These are phyloP conservation scores for Bradypodion pumilum DNA, from an alignment of 2,797 vertebrate species.

Conservation along the genomic window DNA sequence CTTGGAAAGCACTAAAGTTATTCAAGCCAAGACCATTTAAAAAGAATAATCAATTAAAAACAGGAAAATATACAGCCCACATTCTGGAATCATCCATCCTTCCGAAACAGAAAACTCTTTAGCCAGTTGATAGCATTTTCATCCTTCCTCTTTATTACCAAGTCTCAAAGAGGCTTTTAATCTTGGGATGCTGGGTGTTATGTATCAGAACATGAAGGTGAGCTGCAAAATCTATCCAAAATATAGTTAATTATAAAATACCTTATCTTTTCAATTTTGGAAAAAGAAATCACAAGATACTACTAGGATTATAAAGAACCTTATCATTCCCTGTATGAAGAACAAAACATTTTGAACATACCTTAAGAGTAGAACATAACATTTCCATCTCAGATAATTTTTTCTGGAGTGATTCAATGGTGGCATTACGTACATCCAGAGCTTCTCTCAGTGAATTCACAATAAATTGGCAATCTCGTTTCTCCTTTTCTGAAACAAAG, in stretches of 20 bases:
- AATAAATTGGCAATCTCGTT: conserved; percentile 81
- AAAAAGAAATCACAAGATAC: not conserved
- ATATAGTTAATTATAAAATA: not conserved
- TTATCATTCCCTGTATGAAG: not conserved
- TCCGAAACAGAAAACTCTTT: not conserved
- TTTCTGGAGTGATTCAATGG: conserved; percentile 83
- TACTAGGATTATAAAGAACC: not conserved
- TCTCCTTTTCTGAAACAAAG: conserved; percentile 83
- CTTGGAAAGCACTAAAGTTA: not conserved
- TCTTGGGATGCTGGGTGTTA: not conserved
- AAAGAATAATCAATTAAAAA: not conserved
- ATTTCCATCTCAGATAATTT: conserved; percentile 85
- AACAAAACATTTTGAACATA: conserved; percentile 60
- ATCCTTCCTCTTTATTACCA: not conserved
- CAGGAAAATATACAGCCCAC: not conserved
- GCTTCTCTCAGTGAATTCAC: conserved; percentile 83
- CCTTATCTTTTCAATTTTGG: not conserved
- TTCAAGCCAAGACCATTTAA: not conserved
- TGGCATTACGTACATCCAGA: conserved; percentile 85
- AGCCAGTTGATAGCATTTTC: not conserved
- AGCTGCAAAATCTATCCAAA: not conserved
- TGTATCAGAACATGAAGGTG: not conserved
- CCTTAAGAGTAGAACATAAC: conserved; percentile 88
- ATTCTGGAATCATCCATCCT: not conserved
- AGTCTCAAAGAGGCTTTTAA: not conserved